Evolutionary conservation across 1,140 invertebrate species (phyloP).

Genomic region (Acromyrmex charruanus): DNA sequence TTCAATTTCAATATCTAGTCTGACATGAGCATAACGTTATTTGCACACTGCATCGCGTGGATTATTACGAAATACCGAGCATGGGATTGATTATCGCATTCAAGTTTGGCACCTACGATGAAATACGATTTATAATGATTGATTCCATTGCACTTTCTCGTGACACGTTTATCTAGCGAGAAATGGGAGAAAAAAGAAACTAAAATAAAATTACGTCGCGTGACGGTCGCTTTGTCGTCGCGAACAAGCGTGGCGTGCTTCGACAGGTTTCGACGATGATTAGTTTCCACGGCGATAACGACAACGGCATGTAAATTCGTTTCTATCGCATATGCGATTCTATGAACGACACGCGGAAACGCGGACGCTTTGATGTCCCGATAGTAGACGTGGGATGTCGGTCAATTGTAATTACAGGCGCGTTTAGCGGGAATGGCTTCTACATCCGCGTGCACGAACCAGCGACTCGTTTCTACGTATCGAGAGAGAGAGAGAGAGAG

Average conservation of each 20-base stretch:
- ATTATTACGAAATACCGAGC: neutral
- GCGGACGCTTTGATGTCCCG: constrained; percentile 24
- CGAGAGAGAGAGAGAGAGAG: neutral
- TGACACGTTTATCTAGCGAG: neutral
- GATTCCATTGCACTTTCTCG: neutral
- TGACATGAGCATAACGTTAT: neutral
- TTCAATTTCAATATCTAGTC: too few relatives aligned
- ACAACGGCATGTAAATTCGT: constrained; percentile 22
- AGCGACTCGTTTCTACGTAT: constrained; percentile 35
- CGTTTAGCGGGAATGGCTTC: constrained; percentile 49
- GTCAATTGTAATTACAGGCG: constrained; percentile 61
- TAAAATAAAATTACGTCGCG: neutral
- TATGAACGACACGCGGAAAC: constrained; percentile 26
- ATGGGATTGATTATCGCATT: neutral
- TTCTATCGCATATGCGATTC: constrained; percentile 12
- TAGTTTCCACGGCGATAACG: neutral
- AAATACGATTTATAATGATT: too few relatives aligned
- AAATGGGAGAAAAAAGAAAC: neutral
- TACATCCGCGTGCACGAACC: constrained; percentile 35
- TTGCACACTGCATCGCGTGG: neutral
- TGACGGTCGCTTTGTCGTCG: constrained; percentile 15
- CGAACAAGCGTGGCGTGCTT: constrained; percentile 1
- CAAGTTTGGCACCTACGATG: too few relatives aligned
- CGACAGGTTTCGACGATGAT: neutral
- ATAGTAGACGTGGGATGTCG: constrained; percentile 15